Base-by-base conservation (phyloP, 1,140 invertebrate genomes). In the Hylaeus anthracinus region DNA sequence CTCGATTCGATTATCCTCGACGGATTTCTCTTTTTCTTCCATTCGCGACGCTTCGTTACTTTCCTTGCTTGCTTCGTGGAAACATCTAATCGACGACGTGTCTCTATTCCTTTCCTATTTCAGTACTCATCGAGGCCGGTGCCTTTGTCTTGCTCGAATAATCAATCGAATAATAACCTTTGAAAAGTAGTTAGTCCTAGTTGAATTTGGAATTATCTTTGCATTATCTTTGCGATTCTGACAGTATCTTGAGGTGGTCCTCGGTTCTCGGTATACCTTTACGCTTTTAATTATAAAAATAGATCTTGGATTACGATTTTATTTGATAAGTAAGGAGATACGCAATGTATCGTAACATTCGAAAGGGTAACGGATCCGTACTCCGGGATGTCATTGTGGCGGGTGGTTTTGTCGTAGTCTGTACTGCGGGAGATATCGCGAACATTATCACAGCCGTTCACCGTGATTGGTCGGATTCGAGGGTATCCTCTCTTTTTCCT, bases 381-480 rank as follows among this genome's bases (percentile, higher is more conserved):
- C 58, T 6, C n/a, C 72, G 51, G 43, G 43, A 61, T 71, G 74
- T 74, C 63, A 55, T 80, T 72, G n/a, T 58, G 64, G 26, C 66
- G 71, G 12, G 74, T 76, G 85, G 77, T 89, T 86, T 86, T 78
- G 74, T 64, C 66, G 45, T 14, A 10, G 80, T 79, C 75, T 81
- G 67, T 71, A 81, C 73, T 65, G 43, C 63, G 63, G 67, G 60
- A 83, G 79, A 86, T 87, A 84, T 86, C 81, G 79, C 79, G 72
- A 88, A 78, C 82, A 78, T 90, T 86, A 86, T 86, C 76, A 69
- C 76, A 78, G 61, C 37, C 77, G 73, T 86, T 80, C 84, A 83
- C 72, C 81, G 86, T 69, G 86, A 87, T 87, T 87, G 86, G 86
- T 87, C 75, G 86, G 85, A 84, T 86, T 84, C 79, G 82, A 70